phyloP scores from a whole-genome alignment of 2,888 invertebrate species.

The Heliconius hortense region DNA sequence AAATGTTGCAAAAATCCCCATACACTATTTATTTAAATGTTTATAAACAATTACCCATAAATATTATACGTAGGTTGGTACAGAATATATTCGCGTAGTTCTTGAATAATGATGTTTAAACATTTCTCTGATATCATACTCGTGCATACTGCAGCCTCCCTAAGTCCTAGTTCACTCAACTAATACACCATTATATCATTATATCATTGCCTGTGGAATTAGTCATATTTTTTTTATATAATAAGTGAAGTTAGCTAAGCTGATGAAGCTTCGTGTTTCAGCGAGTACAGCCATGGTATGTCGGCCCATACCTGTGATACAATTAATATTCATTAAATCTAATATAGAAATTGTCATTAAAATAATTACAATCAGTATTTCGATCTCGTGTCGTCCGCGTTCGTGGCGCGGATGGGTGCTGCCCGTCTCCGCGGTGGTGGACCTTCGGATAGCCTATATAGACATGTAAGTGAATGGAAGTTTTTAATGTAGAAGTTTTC shows the following conservation, averaged over 20 bases:
- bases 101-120: slow-evolving; percentile 54
- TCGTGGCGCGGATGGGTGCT: slow-evolving; percentile 31
- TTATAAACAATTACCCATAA: slow-evolving; percentile 58
- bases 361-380: slow-evolving; percentile 44
- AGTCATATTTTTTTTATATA: slow-evolving; percentile 47
- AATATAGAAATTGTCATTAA: slow-evolving; percentile 38
- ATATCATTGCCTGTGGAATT: slow-evolving; percentile 48
- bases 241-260: slow-evolving; percentile 46
- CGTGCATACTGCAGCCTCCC: slow-evolving; percentile 39
- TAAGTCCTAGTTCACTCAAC: slow-evolving; percentile 35
- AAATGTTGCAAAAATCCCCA: slow-evolving; percentile 37
- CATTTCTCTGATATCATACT: slow-evolving; percentile 46
- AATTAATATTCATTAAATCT: slow-evolving; percentile 41
- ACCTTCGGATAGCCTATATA: slow-evolving; percentile 7
- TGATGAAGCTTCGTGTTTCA: slow-evolving; percentile 50
- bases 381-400: slow-evolving; percentile 25
- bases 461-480: slow-evolving; percentile 18
- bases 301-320: slow-evolving; percentile 53
- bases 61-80: slow-evolving; percentile 51
- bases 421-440: slow-evolving; percentile 15
- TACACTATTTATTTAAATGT: slow-evolving; percentile 41
- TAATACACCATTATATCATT: neutral
- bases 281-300: slow-evolving; percentile 46
- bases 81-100: slow-evolving; percentile 52
- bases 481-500: slow-evolving; percentile 21